phyloP scores from a whole-genome alignment of 2,888 invertebrate genomes.

The Sabatieria punctata region DNA sequence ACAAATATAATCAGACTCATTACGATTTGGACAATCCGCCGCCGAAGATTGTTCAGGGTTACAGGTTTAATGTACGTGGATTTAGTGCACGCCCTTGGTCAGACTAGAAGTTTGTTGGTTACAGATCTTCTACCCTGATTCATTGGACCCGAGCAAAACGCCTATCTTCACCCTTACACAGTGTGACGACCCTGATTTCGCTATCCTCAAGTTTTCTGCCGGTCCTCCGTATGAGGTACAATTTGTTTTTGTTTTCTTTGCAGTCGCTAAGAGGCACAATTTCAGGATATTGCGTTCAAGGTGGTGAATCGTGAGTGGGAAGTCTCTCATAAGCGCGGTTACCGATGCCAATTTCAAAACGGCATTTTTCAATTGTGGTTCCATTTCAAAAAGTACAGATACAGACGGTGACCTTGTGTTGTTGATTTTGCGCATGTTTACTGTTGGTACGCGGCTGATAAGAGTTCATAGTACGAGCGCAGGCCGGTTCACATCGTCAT shows the following conservation, averaged over 20 bases:
- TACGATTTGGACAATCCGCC: slow-evolving; percentile 99
- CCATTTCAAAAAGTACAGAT: slow-evolving; percentile 93
- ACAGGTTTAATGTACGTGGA: slow-evolving; percentile 72
- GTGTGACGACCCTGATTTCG: slow-evolving; percentile 73
- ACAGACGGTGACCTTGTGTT: slow-evolving; percentile 52
- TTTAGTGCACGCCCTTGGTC: no score
- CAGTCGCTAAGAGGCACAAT: no score
- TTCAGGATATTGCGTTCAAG: slow-evolving; percentile 79
- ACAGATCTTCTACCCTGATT: slow-evolving; percentile 89
- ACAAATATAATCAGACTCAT: slow-evolving; percentile 99
- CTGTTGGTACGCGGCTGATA: no score
- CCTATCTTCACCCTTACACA: slow-evolving; percentile 65
- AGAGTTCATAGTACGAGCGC: no score
- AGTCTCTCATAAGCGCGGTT: slow-evolving; percentile 79
- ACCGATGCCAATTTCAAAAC: slow-evolving; percentile 96
- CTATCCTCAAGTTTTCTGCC: slow-evolving; percentile 79
- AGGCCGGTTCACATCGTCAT: no score
- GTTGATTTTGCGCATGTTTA: no score
- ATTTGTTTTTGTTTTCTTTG: no score
- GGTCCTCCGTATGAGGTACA: slow-evolving; percentile 95
- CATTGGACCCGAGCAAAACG: slow-evolving; percentile 76
- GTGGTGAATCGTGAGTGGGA: slow-evolving; percentile 99
- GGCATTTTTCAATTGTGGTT: slow-evolving; percentile 99
- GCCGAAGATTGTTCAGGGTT: slow-evolving; percentile 98
- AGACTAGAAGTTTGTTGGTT: no score